These are phyloP conservation scores for Bujurquina vittata DNA, from an alignment of 2,113 vertebrate genomes.

Conservation along the genomic window DNA sequence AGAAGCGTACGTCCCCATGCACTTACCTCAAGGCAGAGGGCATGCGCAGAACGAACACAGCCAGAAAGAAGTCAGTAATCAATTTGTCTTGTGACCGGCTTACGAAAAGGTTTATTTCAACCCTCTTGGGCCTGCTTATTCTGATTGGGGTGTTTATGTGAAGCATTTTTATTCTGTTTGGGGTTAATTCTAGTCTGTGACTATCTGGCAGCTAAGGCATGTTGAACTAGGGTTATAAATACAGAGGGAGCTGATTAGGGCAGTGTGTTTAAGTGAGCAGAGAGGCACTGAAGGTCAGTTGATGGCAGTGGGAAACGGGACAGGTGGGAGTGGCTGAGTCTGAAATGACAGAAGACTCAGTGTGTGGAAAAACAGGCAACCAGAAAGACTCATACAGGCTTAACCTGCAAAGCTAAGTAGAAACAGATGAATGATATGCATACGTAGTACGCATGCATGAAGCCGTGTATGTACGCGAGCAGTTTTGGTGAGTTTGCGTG, in stretches of 20 bases:
- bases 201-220: neutral
- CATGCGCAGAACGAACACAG: neutral
- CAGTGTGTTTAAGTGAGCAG: neutral
- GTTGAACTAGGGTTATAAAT: neutral
- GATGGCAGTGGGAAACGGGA: neutral
- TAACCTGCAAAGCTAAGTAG: conserved; percentile 15
- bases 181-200: neutral
- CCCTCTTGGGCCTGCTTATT: neutral
- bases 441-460: neutral
- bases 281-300: neutral
- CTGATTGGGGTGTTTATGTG: neutral
- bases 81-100: neutral
- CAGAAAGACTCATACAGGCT: conserved; percentile 2
- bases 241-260: neutral
- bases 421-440: conserved; percentile 48
- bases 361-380: conserved; percentile 10
- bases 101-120: neutral
- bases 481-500: neutral
- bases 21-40: neutral
- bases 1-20: neutral
- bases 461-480: neutral
- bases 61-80: neutral
- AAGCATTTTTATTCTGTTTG: conserved; percentile 2
- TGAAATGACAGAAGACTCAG: neutral
- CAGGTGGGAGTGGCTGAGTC: neutral